A percentile compares a stretch with the other conserved stretches of the same genome.
Conservation (phyloP, 2,797 vertebrate genomes). For the Spinus pinus region DNA sequence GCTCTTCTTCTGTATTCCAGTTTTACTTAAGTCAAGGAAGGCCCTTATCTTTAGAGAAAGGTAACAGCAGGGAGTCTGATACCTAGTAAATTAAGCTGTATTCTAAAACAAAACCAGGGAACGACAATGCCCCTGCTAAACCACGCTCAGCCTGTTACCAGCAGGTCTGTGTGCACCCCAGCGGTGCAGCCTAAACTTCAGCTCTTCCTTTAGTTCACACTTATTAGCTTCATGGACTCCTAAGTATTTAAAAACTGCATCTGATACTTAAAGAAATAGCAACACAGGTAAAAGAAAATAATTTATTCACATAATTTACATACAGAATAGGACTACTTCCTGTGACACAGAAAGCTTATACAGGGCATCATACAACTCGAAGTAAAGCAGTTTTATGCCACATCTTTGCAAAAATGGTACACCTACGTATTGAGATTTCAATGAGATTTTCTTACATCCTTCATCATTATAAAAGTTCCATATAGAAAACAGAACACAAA, state of each 20-base stretch:
- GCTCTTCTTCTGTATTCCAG: not conserved
- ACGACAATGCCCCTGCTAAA: accelerated
- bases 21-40: not conserved
- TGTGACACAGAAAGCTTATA: conserved; percentile 69
- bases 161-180: accelerated
- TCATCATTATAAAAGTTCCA: not conserved
- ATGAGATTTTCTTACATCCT: not conserved
- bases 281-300: conserved; percentile 66
- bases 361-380: conserved; percentile 22
- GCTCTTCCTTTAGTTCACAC: too few relatives aligned
- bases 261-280: not conserved
- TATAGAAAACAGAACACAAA: not conserved
- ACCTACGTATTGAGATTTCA: not conserved
- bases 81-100: not conserved
- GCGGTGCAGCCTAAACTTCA: not conserved
- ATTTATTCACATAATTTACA: conserved; percentile 77
- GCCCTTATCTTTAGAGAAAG: not conserved
- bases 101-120: not conserved
- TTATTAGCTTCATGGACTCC: accelerated
- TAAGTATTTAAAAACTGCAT: not conserved
- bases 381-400: conserved; percentile 5
- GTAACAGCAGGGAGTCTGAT: accelerated
- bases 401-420: conserved; percentile 11
- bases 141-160: accelerated
- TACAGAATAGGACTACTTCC: conserved; percentile 60